Evolutionary conservation across 2,113 vertebrate genomes (phyloP).

Genomic region (Athene noctua): DNA sequence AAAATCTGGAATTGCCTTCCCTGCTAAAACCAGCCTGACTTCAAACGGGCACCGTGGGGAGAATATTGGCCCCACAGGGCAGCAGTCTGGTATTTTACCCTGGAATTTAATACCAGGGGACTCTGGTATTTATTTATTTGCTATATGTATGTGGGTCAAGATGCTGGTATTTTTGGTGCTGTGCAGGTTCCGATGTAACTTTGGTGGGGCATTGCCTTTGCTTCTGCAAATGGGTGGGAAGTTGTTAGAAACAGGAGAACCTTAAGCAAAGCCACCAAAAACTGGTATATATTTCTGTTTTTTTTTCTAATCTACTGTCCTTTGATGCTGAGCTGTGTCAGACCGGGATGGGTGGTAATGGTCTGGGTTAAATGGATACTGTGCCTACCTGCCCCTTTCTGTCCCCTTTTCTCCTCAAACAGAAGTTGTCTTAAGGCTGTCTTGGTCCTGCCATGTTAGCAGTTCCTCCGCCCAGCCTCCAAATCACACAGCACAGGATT

Average conservation of each 20-base stretch:
- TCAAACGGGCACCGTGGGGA: too few species aligned
- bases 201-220: background rate
- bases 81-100: too few species aligned
- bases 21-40: background rate
- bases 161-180: background rate
- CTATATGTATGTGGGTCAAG: rapidly evolving
- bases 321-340: background rate
- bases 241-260: background rate
- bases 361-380: background rate
- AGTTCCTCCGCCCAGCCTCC: background rate
- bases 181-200: background rate
- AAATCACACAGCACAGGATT: rapidly evolving
- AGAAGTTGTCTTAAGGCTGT: too few species aligned
- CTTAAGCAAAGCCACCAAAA: background rate
- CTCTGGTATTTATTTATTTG: background rate
- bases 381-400: background rate
- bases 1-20: background rate
- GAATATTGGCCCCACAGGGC: background rate
- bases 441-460: rapidly evolving
- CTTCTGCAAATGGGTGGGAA: background rate
- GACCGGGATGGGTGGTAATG: background rate
- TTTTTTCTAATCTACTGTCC: background rate
- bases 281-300: background rate
- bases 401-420: background rate
- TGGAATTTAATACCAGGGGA: background rate